These are phyloP conservation scores for Desmodus rotundus DNA, from an alignment of 2,113 vertebrate species.

Conservation along the genomic window DNA sequence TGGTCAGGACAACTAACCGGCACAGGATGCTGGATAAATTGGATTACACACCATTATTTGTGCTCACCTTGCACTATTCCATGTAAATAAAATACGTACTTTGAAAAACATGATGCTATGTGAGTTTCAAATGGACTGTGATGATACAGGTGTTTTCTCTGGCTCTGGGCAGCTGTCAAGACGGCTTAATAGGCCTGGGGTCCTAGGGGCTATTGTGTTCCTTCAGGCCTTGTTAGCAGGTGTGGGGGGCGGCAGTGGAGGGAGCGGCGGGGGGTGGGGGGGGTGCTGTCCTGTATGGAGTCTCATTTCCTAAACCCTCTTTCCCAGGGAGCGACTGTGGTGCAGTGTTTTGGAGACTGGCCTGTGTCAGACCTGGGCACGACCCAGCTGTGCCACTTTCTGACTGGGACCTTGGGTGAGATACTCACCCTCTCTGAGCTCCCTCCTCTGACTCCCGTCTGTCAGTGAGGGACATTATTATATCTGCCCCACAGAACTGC, in stretches of 20 bases:
- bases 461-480: background rate
- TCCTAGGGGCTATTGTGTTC: background rate
- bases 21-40: background rate
- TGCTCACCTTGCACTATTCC: background rate
- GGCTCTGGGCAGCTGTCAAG: background rate
- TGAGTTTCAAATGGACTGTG: background rate
- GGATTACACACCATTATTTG: background rate
- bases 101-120: background rate
- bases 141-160: background rate
- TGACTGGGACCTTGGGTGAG: background rate
- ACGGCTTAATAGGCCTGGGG: background rate
- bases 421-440: background rate
- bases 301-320: background rate
- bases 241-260: no score
- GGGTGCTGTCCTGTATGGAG: background rate
- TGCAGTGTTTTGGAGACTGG: background rate
- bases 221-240: accelerated
- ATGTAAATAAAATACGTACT: conserved; percentile 35
- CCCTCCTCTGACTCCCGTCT: background rate
- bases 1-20: background rate
- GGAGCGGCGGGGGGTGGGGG: no score
- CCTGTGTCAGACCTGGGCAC: background rate
- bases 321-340: background rate
- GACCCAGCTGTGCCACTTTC: accelerated
- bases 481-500: background rate